Evolutionary conservation across 2,797 vertebrate species (phyloP).

Genomic region (Lophius americanus): DNA sequence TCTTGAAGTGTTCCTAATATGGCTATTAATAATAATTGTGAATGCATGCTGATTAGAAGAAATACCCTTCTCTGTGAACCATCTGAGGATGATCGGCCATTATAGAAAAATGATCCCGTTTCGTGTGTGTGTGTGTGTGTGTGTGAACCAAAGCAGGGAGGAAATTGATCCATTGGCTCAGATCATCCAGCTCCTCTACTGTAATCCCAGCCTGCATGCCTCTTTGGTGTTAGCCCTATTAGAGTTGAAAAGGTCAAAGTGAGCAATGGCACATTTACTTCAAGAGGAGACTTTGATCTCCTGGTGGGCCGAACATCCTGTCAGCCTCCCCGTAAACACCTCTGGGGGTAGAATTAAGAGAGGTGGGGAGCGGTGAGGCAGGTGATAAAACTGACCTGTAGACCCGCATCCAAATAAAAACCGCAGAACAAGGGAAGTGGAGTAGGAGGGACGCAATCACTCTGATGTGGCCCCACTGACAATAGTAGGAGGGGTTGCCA

Average conservation of each 20-base stretch:
- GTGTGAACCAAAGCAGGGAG: slow-evolving; percentile 56
- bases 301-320: slow-evolving; percentile 83
- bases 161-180: slow-evolving; percentile 49
- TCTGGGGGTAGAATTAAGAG: slow-evolving; percentile 75
- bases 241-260: slow-evolving; percentile 82
- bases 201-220: slow-evolving; percentile 65
- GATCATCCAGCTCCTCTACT: slow-evolving; percentile 59
- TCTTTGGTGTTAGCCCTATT: slow-evolving; percentile 70
- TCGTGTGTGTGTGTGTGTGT: slow-evolving; percentile 47
- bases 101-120: slow-evolving; percentile 40
- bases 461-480: slow-evolving; percentile 71
- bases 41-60: slow-evolving; percentile 13
- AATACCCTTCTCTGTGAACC: slow-evolving; percentile 26
- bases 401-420: slow-evolving; percentile 70
- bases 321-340: slow-evolving; percentile 83
- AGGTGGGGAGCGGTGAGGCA: slow-evolving; percentile 38
- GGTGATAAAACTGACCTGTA: slow-evolving; percentile 67
- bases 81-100: slow-evolving; percentile 24
- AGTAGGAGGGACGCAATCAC: slow-evolving; percentile 41
- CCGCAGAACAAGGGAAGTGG: slow-evolving; percentile 57
- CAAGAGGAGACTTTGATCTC: slow-evolving; percentile 80
- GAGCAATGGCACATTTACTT: slow-evolving; percentile 74
- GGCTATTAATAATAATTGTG: slow-evolving; percentile 4
- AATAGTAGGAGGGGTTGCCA: slow-evolving; percentile 79
- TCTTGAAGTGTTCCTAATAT: slow-evolving; percentile 10